phyloP scores from a whole-genome alignment of 2,888 invertebrate genomes.

The Hirtodrosophila trivittata region DNA sequence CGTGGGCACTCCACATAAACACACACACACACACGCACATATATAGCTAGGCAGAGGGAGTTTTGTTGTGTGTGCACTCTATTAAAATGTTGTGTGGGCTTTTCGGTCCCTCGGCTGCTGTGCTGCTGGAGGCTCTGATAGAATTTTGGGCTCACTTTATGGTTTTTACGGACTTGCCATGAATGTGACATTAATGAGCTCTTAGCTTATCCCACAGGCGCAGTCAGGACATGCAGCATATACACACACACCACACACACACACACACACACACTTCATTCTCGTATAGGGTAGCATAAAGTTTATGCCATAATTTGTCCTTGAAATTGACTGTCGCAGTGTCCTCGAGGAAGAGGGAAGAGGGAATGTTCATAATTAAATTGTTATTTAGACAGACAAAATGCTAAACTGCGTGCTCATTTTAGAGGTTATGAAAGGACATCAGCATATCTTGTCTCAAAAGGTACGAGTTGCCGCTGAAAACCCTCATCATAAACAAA shows the following conservation, averaged over 20 bases:
- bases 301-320: slow-evolving; percentile 75
- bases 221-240: slow-evolving; percentile 28
- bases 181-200: slow-evolving; percentile 79
- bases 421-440: slow-evolving; percentile 72
- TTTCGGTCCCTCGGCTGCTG: slow-evolving; percentile 24
- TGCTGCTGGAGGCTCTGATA: slow-evolving; percentile 48
- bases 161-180: slow-evolving; percentile 62
- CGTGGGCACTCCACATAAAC: slow-evolving; percentile 22
- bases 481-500: slow-evolving; percentile 33
- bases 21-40: slow-evolving; percentile 10
- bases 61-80: slow-evolving; percentile 53
- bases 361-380: slow-evolving; percentile 69
- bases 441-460: slow-evolving; percentile 6
- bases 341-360: not conserved
- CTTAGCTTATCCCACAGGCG: slow-evolving; percentile 74
- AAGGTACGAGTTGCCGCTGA: slow-evolving; percentile 7
- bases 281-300: slow-evolving; percentile 30
- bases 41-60: slow-evolving; percentile 8
- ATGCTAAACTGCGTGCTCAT: slow-evolving; percentile 65
- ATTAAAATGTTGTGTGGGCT: slow-evolving; percentile 61
- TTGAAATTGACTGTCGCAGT: slow-evolving; percentile 62
- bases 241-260: not conserved
- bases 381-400: slow-evolving; percentile 57
- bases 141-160: slow-evolving; percentile 71
- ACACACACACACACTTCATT: slow-evolving; percentile 3